These are phyloP conservation scores for Drosophila neutralis DNA, from an alignment of 2,888 invertebrate genomes.

Conservation along the genomic window DNA sequence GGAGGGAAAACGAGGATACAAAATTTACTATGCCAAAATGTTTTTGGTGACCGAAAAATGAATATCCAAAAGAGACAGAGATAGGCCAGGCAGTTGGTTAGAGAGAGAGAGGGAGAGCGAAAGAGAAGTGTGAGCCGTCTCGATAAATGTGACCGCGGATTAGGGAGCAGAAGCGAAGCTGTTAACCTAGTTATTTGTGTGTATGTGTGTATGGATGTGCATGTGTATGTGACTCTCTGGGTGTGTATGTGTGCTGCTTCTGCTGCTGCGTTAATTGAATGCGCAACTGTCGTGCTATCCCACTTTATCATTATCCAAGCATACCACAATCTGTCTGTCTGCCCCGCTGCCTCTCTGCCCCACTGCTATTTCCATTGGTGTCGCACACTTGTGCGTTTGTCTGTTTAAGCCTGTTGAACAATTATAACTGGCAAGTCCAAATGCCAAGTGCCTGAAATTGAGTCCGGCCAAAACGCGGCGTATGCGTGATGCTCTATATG, in stretches of 20 bases:
- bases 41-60: constrained; percentile 54
- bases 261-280: constrained; percentile 71
- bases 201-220: background rate
- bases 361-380: background rate
- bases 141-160: constrained; percentile 61
- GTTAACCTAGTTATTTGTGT: constrained; percentile 63
- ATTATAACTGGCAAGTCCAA: constrained; percentile 78
- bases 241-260: background rate
- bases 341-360: background rate
- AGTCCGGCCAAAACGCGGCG: constrained; percentile 70
- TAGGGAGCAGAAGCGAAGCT: constrained; percentile 48
- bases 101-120: background rate
- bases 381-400: constrained; percentile 51
- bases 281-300: constrained; percentile 71
- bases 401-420: constrained; percentile 79
- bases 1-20: constrained; percentile 17
- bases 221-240: constrained; percentile 13
- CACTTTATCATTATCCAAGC: constrained; percentile 44
- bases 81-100: background rate
- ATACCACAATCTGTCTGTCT: background rate
- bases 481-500: constrained; percentile 77
- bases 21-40: constrained; percentile 52
- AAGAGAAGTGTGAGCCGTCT: constrained; percentile 32
- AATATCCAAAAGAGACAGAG: constrained; percentile 29
- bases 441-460: constrained; percentile 79